Base-by-base conservation (phyloP, 1,140 invertebrate genomes). In the Tetragnatha versicolor region DNA sequence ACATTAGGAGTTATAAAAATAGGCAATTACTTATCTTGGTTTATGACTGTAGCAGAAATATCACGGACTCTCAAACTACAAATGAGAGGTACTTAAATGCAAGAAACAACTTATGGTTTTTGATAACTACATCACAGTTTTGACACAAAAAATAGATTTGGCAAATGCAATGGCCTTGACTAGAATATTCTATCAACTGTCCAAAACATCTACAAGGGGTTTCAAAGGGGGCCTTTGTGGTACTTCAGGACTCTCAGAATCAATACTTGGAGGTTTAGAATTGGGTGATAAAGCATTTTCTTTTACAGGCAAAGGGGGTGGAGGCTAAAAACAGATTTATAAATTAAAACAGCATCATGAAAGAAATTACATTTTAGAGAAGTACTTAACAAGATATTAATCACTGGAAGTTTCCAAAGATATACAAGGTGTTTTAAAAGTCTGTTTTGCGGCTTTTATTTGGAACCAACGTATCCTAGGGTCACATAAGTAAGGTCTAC, bases 131-230 rank as follows among this genome's bases (percentile, higher is more conserved):
- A 70, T 55, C 49, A 70, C 68, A 70, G 49, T n/a, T 66, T 29
- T 70, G 68, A 60, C 37, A 42, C 39, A 42, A 33, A 14, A 17
- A 10, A 42, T 45, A 39, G 37, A 45, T 73, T 73, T 73, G 69
- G 53, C 69, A 60, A 60, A 73, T 73, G 53, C 58, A 27, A 60
- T 60, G 55, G n/a, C 25, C 33, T 55, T 73, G 69, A 73, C 69
- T 73, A 73, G 69, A 29, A 60, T 4, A 33, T 33, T 58, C 5
- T 6, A 60, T 73, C 55, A 58, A 73, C 53, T 60, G n/a, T 39
- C 39, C 14, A 20, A 33, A 25, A 25, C 45, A 20, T 69, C 55
- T 33, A 51, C 5, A 4, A 51, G 17, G 3, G 68, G 22, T 33
- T 42, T 60, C 14, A n/a, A n/a, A 29, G 25, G 37, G 20, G 69